These are phyloP conservation scores for Sitta europaea DNA, from an alignment of 2,113 vertebrate genomes.

Conservation along the genomic window DNA sequence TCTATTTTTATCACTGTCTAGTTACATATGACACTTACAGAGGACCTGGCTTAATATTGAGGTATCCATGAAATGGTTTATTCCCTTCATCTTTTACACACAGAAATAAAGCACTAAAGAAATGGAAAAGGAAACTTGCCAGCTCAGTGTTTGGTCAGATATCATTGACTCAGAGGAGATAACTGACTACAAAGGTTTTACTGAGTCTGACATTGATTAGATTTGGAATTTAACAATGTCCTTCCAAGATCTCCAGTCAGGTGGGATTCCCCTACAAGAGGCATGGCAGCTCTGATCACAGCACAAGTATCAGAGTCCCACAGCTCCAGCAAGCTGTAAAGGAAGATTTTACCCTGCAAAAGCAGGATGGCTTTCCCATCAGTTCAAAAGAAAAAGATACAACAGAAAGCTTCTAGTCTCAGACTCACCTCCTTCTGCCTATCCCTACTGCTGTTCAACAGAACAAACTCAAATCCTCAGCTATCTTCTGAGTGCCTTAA, in stretches of 20 bases:
- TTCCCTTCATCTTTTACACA: not conserved
- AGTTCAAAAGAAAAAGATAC: not conserved
- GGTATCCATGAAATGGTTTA: not conserved
- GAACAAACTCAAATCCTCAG: not conserved
- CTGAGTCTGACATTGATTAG: not conserved
- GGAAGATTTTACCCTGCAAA: not conserved
- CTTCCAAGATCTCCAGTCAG: not conserved
- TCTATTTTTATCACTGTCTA: not conserved
- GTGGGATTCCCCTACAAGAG: not conserved
- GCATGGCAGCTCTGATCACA: not conserved
- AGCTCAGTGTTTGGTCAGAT: not conserved
- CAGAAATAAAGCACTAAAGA: not conserved
- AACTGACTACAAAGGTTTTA: not conserved
- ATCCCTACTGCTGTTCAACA: not conserved
- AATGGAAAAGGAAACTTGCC: not conserved
- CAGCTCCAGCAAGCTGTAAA: not conserved
- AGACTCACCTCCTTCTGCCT: not conserved
- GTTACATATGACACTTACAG: not conserved
- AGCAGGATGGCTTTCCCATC: not conserved
- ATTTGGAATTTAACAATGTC: not conserved
- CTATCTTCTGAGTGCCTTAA: not conserved
- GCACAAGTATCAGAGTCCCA: not conserved
- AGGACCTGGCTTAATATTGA: not conserved
- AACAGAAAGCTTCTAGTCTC: not conserved
- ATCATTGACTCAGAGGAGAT: not conserved